Conservation (phyloP, 2,797 vertebrate species). For the Erpetoichthys calabaricus region DNA sequence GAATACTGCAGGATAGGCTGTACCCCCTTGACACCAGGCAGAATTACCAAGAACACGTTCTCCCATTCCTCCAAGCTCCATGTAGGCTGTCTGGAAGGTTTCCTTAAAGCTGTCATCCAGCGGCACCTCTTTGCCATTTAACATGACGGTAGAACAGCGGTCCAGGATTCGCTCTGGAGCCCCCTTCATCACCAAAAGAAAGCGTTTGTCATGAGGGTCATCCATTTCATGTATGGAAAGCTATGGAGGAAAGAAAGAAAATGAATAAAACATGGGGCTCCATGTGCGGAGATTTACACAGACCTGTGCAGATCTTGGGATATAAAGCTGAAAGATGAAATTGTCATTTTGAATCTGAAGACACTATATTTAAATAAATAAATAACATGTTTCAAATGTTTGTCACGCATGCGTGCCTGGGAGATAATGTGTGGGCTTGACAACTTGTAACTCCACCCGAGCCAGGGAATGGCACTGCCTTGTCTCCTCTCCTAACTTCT, state of each 20-base stretch:
- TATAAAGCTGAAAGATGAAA: too few species aligned
- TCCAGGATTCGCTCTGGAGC: slow-evolving; percentile 54
- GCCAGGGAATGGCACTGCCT: too few species aligned
- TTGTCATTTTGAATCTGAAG: too few species aligned
- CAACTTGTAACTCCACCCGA: too few species aligned
- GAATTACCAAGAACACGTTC: slow-evolving; percentile 56
- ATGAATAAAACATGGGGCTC: background rate
- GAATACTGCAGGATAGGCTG: accelerated
- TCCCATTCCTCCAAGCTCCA: slow-evolving; percentile 55
- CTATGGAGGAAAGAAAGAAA: slow-evolving; percentile 20
- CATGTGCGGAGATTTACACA: too few species aligned
- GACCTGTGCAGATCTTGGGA: too few species aligned
- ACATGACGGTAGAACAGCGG: slow-evolving; percentile 54
- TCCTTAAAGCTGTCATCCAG: slow-evolving; percentile 34
- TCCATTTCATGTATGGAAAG: slow-evolving; percentile 52
- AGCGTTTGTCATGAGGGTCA: slow-evolving; percentile 35
- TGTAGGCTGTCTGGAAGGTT: slow-evolving; percentile 53
- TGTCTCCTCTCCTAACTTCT: too few species aligned
- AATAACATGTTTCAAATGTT: too few species aligned
- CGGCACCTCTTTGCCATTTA: slow-evolving; percentile 45
- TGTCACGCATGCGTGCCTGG: too few species aligned
- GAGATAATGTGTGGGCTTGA: too few species aligned
- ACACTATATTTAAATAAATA: too few species aligned
- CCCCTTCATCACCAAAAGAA: slow-evolving; percentile 61
- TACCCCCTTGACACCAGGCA: background rate